Evolutionary conservation across 2,797 vertebrate genomes (phyloP), one percentile per base, ranked within the genome.

Genomic region (Malurus leucopterus): DNA sequence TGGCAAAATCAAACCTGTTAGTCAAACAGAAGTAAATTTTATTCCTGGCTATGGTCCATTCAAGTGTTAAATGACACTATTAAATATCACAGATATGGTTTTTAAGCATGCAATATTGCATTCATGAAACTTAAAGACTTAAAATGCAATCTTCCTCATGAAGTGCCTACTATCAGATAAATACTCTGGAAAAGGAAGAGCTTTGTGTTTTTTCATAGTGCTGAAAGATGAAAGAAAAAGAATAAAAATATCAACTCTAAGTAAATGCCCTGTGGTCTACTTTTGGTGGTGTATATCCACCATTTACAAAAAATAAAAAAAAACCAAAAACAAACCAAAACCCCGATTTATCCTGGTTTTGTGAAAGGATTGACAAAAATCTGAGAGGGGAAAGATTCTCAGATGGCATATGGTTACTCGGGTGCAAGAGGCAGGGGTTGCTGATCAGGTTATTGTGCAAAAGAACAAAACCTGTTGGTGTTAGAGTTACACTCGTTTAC

Each of bases 1-100:
- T 80, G 29, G 47, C 30, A 76, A 79, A 94, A 91, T 91, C 72
- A 88, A 85, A 84, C 20, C 32, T 76, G 46, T 68, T 92, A 76
- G 50, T 86, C n/a, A 89, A 92, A 86, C 34, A 79, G 36, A 92
- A 73, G 53, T 79, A 88, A 88, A 84, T 90, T 93, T 94, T 86
- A 82, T 51, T 49, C 16, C 27, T 64, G 38, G 20, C 68, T 94
- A 47, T 88, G 68, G 38, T 53, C 57, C 24, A 83, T 86, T 91
- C 61, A 84, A 64, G 65, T 61, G 65, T 73, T 88, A 91, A 95
- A 76, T 84, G 58, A 13, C 40, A 68, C 54, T 32, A 74, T 86
- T 86, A 92, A 84, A 80, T 76, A 74, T 49, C 44, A 64, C 8
- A 82, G 78, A 64, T 68, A 84, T 0, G 2, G 27, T 43, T 90